Base-by-base conservation (phyloP, 2,113 vertebrate genomes). In the Chloroceryle aenea region DNA sequence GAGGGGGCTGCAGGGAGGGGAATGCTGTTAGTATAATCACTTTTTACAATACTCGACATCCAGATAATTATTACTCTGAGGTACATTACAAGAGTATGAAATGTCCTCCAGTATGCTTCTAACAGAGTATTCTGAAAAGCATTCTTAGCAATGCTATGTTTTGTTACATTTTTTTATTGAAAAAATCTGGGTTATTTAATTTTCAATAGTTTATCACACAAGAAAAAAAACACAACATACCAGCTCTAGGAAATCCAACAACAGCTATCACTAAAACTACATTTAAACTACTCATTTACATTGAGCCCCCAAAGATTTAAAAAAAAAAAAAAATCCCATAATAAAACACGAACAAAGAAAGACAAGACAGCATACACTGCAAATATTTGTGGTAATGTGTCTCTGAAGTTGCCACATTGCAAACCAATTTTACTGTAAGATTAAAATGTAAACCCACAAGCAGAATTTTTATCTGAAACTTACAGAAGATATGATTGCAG, bases 371-470 rank as follows among this genome's bases (percentile, higher is more conserved):
- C 40, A 61, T 5, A 11, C 16, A 14, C 34, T 32, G 19, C 79
- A 62, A 47, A 62, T 38, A 61, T 19, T 14, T 50, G 21, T 12
- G 12, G 11, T 23, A n/a, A 40, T 0, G 0, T 2, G 4, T 22
- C 38, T 27, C 66, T 48, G 8, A 61, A 73, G 36, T 14, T 50
- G 53, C 47, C 47, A 74, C 34, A 8, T 61, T 55, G 9, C 47
- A 62, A 68, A 50, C 10, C 15, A 14, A 15, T 11, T 36, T 40
- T 11, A 40, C 13, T 4, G 2, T 12, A 53, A 36, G 8, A 42
- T 25, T 20, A 53, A 66, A 53, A 34, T 1, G 2, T 10, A 55
- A 27, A 2, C 14, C 45, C 25, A 7, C 29, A 18, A 71, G 20
- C 8, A 52, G 18, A 55, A 36, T 26, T 78, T 38, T 58, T 22